Evolutionary conservation across 2,797 vertebrate genomes (phyloP).

Genomic region (Fistularia commersonii): DNA sequence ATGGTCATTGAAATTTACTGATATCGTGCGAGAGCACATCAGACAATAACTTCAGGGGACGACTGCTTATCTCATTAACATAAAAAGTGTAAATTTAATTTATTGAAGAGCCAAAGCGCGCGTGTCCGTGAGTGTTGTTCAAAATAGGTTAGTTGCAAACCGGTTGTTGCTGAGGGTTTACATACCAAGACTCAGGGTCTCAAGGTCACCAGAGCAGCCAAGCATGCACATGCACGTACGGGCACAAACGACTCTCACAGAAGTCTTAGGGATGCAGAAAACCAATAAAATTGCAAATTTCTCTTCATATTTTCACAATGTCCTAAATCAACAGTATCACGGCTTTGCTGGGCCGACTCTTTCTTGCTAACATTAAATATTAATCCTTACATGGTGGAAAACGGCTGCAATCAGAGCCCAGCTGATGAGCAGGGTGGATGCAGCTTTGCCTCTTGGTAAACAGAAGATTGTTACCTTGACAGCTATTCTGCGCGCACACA

Average conservation of each 20-base stretch:
- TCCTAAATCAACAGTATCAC: constrained; percentile 95
- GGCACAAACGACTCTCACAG: constrained; percentile 19
- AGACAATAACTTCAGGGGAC: background rate
- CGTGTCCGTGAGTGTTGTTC: background rate
- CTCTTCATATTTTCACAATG: constrained; percentile 91
- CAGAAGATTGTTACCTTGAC: constrained; percentile 81
- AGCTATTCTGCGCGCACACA: background rate
- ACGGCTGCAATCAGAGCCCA: constrained; percentile 67
- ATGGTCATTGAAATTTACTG: too few relatives aligned
- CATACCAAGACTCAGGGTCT: constrained; percentile 21
- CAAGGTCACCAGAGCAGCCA: constrained; percentile 42
- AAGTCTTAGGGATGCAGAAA: constrained; percentile 61
- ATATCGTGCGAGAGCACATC: background rate
- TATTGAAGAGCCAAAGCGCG: background rate
- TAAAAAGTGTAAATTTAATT: too few relatives aligned
- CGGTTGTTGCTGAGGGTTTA: constrained; percentile 13
- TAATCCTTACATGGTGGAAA: constrained; percentile 84
- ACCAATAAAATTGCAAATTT: constrained; percentile 99
- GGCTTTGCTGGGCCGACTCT: constrained; percentile 38
- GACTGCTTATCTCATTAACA: too few relatives aligned
- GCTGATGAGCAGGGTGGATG: constrained; percentile 33
- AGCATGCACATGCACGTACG: constrained; percentile 6
- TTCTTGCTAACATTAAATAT: constrained; percentile 89
- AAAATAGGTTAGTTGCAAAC: background rate
- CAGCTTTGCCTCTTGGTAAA: constrained; percentile 86